Evolutionary conservation across 2,888 invertebrate species (phyloP).

Genomic region (Agrochola lota): DNA sequence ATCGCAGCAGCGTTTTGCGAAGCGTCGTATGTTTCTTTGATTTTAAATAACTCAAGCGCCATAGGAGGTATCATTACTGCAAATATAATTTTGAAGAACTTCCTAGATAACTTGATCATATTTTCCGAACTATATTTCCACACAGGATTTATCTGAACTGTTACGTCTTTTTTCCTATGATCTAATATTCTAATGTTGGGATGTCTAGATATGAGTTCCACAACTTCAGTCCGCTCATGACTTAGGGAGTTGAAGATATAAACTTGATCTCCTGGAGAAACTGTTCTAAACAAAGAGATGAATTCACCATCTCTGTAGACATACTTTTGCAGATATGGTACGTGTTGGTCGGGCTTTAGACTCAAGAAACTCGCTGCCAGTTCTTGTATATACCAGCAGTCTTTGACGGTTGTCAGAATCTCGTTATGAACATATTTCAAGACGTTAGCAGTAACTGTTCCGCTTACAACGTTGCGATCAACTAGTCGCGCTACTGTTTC

Average conservation of each 20-base stretch:
- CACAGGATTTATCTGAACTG: constrained; percentile 83
- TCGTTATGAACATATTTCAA: constrained; percentile 96
- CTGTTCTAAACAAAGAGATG: constrained; percentile 82
- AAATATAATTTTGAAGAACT: constrained; percentile 92
- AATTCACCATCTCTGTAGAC: constrained; percentile 85
- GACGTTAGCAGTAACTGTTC: constrained; percentile 96
- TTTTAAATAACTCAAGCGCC: constrained; percentile 92
- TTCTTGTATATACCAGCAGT: constrained; percentile 86
- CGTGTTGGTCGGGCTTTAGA: constrained; percentile 93
- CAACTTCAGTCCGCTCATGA: constrained; percentile 94
- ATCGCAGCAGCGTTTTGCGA: constrained; percentile 80
- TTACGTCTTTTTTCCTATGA: constrained; percentile 90
- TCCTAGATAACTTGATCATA: constrained; percentile 78
- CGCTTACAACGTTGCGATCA: constrained; percentile 99
- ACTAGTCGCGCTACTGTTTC: constrained; percentile 96
- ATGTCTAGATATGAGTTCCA: constrained; percentile 93
- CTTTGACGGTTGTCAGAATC: constrained; percentile 82
- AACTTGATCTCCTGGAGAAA: constrained; percentile 91
- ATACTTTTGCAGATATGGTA: constrained; percentile 89
- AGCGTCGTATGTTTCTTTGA: constrained; percentile 82
- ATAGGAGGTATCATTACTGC: constrained; percentile 94
- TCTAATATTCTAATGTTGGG: constrained; percentile 94
- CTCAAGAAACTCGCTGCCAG: constrained; percentile 89
- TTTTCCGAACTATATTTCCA: constrained; percentile 81
- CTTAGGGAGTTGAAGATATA: constrained; percentile 96